These are phyloP conservation scores for Cephus spinipes DNA, from an alignment of 2,888 invertebrate genomes.

Conservation along the genomic window DNA sequence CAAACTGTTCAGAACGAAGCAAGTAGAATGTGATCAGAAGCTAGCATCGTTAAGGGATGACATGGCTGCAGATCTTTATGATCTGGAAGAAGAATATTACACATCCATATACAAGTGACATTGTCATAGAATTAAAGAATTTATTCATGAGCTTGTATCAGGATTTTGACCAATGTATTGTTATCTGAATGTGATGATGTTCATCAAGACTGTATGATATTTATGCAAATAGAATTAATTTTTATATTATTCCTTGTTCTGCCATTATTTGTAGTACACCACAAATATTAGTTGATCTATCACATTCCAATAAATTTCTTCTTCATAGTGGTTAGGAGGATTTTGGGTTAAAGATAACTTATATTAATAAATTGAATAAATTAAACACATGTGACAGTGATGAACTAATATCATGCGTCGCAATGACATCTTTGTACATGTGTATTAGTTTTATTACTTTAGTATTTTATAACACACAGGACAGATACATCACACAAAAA, in stretches of 20 bases:
- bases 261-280: background rate
- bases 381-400: background rate
- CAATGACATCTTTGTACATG: background rate
- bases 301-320: background rate
- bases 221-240: constrained; percentile 48
- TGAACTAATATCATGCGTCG: background rate
- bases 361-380: background rate
- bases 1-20: constrained; percentile 88
- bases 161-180: background rate
- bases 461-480: constrained; percentile 58
- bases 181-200: background rate
- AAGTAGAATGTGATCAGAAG: constrained; percentile 93
- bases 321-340: background rate
- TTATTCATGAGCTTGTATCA: background rate
- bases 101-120: constrained; percentile 82
- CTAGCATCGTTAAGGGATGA: constrained; percentile 92
- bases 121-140: background rate
- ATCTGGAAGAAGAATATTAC: constrained; percentile 94
- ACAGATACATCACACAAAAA: constrained; percentile 58
- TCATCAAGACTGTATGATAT: constrained; percentile 39
- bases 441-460: constrained; percentile 50
- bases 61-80: constrained; percentile 93
- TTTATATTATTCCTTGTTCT: constrained; percentile 31
- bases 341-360: constrained; percentile 9
- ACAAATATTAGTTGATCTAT: background rate